Conservation (phyloP, 1,140 invertebrate species). For the Adoxophyes honmai region DNA sequence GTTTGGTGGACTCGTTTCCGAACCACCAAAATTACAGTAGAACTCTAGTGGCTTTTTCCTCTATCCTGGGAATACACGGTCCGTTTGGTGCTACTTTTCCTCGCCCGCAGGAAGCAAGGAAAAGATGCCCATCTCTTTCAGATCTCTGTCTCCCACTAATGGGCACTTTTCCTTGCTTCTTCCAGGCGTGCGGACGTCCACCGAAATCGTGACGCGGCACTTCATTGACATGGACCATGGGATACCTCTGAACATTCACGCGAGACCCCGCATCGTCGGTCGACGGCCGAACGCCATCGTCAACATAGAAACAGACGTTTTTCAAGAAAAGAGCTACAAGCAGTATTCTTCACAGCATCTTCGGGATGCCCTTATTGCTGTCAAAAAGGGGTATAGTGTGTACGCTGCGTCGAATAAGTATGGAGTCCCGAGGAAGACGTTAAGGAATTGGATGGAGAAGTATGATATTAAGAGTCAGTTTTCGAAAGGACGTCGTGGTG, state of each 20-base stretch:
- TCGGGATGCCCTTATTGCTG: constrained; percentile 63
- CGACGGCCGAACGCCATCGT: constrained; percentile 57
- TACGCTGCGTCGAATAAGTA: constrained; percentile 73
- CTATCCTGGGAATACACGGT: neutral
- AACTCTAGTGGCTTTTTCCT: too few species aligned
- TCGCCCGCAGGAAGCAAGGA: constrained; percentile 67
- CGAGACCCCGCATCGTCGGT: constrained; percentile 55
- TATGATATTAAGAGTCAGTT: constrained; percentile 75
- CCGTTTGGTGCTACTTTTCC: constrained; percentile 22
- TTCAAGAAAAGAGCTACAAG: constrained; percentile 70
- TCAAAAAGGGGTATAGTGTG: constrained; percentile 70
- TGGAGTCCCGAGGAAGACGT: constrained; percentile 69
- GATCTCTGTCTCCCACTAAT: constrained; percentile 40
- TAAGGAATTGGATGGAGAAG: constrained; percentile 74
- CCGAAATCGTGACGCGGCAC: constrained; percentile 63
- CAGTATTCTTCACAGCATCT: constrained; percentile 71
- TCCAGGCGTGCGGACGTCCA: constrained; percentile 66
- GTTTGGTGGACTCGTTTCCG: too few species aligned
- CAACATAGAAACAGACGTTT: constrained; percentile 67
- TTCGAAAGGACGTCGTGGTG: constrained; percentile 65
- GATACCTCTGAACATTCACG: constrained; percentile 60
- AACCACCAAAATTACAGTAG: too few species aligned
- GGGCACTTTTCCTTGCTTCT: constrained; percentile 72
- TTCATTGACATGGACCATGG: constrained; percentile 66
- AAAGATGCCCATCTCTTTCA: constrained; percentile 53